Evolutionary conservation across 2,797 vertebrate species (phyloP).

Genomic region (Tiaroga cobitis): DNA sequence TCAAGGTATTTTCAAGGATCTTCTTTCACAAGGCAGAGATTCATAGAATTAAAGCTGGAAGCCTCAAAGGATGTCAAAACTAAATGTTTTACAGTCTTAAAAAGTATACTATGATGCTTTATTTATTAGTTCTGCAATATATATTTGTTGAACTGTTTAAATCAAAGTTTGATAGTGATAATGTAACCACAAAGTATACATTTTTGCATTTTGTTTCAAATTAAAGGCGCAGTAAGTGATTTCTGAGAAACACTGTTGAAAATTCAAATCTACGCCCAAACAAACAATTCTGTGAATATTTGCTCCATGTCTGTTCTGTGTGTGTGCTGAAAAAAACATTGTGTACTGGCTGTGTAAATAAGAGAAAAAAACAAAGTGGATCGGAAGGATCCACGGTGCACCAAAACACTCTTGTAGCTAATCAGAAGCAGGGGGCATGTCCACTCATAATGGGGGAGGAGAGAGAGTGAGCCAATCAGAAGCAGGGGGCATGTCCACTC

Average conservation of each 20-base stretch:
- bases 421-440: no score
- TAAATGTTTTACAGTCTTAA: not conserved
- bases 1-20: conserved; percentile 81
- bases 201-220: not conserved
- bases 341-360: no score
- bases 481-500: no score
- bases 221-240: not conserved
- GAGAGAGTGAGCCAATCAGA: no score
- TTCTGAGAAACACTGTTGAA: not conserved
- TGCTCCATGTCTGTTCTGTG: no score
- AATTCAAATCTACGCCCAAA: not conserved
- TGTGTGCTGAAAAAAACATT: not conserved
- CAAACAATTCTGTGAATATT: no score
- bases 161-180: not conserved
- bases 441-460: no score
- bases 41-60: not conserved
- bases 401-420: not conserved
- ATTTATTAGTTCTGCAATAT: not conserved
- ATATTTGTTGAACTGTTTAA: not conserved
- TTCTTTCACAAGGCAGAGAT: not conserved
- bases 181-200: not conserved
- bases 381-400: no score
- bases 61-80: not conserved
- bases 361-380: no score
- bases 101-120: not conserved